These are phyloP conservation scores for Patella caerulea DNA, from an alignment of 2,888 invertebrate genomes.

Conservation along the genomic window DNA sequence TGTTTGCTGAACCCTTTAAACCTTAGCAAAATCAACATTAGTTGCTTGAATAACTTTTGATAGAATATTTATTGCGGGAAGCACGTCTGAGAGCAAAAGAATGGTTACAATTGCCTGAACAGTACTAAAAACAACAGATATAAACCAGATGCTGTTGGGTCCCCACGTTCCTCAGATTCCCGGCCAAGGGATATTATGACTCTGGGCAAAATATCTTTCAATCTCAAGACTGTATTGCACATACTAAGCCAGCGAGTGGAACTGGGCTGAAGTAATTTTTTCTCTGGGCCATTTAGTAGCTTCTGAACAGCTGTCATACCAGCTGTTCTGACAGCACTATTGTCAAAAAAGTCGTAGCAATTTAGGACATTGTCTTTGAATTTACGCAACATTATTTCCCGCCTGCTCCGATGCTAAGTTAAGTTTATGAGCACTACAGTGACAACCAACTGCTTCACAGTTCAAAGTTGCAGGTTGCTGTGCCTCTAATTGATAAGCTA, in stretches of 20 bases:
- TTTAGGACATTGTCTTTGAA: neutral
- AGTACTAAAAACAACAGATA: too few relatives aligned
- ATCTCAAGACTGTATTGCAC: neutral
- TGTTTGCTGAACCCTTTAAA: too few relatives aligned
- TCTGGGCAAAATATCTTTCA: neutral
- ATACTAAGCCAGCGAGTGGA: conserved; percentile 11
- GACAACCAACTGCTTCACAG: neutral
- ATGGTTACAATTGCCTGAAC: neutral
- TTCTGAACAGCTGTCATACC: neutral
- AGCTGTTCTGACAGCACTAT: neutral
- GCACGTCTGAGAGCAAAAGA: neutral
- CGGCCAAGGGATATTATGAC: too few relatives aligned
- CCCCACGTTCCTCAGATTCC: too few relatives aligned
- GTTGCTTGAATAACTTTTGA: too few relatives aligned
- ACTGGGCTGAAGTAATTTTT: neutral
- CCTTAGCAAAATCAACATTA: too few relatives aligned
- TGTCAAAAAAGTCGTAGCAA: neutral
- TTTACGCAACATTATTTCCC: neutral
- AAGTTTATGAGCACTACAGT: conserved; percentile 12
- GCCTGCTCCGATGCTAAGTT: conserved; percentile 12
- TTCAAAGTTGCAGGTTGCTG: neutral
- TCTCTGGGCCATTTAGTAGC: neutral
- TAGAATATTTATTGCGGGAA: neutral
- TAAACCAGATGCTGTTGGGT: too few relatives aligned
- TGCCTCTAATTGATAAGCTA: neutral